phyloP scores from a whole-genome alignment of 2,113 vertebrate species.

The Chinchilla lanigera region DNA sequence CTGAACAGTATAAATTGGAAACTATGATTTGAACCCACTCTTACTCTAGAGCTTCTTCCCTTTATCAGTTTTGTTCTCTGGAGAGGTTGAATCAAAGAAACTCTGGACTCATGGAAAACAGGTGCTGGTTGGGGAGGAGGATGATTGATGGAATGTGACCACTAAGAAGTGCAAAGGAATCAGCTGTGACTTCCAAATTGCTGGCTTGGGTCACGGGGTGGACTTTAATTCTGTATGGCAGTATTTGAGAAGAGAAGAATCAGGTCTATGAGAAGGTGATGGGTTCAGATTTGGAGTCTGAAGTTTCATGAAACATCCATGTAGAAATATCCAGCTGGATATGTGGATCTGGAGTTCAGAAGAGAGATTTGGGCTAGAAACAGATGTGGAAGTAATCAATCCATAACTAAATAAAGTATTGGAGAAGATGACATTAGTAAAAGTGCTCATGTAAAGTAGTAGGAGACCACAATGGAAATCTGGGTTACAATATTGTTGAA shows the following conservation, averaged over 20 bases:
- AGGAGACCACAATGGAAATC: not conserved
- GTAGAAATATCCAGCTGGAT: not conserved
- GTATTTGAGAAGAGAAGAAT: slow-evolving; percentile 16
- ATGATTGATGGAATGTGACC: not conserved
- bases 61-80: slow-evolving; percentile 19
- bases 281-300: not conserved
- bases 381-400: not conserved
- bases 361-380: slow-evolving; percentile 18
- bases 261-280: not conserved
- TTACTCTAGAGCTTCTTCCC: not conserved
- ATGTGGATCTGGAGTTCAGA: not conserved
- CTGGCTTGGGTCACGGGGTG: not conserved
- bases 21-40: not conserved
- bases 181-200: not conserved
- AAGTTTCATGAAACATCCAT: not conserved
- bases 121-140: not conserved
- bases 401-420: not conserved
- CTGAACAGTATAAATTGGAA: not conserved
- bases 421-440: not conserved
- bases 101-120: not conserved
- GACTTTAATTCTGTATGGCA: not conserved
- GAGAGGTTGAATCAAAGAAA: not conserved
- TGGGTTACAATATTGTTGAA: not conserved
- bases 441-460: not conserved
- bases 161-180: not conserved